phyloP scores from a whole-genome alignment of 2,113 vertebrate species.

The Rallus limicola region DNA sequence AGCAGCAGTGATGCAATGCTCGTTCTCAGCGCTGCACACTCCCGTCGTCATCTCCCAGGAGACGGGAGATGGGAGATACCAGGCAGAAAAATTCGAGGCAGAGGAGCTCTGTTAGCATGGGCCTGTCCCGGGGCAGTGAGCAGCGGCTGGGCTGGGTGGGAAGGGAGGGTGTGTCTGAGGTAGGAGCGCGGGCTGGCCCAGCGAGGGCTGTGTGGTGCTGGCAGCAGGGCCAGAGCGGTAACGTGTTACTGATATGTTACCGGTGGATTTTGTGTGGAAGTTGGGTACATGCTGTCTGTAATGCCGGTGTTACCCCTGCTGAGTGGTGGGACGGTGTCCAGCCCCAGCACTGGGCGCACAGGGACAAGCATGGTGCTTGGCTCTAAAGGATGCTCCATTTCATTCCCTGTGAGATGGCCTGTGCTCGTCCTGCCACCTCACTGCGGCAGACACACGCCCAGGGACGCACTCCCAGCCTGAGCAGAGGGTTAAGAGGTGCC shows the following conservation, averaged over 20 bases:
- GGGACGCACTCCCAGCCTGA: background rate
- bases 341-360: accelerated
- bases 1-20: conserved; percentile 35
- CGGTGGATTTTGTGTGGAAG: background rate
- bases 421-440: background rate
- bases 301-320: background rate
- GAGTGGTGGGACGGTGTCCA: background rate
- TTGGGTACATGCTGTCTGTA: accelerated
- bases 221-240: background rate
- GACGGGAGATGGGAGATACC: conserved; percentile 18
- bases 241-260: background rate
- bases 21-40: conserved; percentile 19
- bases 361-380: accelerated
- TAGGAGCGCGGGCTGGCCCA: background rate
- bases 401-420: background rate
- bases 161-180: background rate
- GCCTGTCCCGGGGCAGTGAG: background rate
- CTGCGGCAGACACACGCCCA: background rate
- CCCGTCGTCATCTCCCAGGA: background rate
- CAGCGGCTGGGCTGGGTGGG: background rate
- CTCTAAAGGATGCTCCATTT: background rate
- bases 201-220: background rate
- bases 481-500: background rate
- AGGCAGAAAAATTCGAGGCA: background rate
- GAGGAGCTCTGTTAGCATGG: background rate